These are phyloP conservation scores for Machimus atricapillus DNA, from an alignment of 2,888 invertebrate species.

Conservation along the genomic window DNA sequence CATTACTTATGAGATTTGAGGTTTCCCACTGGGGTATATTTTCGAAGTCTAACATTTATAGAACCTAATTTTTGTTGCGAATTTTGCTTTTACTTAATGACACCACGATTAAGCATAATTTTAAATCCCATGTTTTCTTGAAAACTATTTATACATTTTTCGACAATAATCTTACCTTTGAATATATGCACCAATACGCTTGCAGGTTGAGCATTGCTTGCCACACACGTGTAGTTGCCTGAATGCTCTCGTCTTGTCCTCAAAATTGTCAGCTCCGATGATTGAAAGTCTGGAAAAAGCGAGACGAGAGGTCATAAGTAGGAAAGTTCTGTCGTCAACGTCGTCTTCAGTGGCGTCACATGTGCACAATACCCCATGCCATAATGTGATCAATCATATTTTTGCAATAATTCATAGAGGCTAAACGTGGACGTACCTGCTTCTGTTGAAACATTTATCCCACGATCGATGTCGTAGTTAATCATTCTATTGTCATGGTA, in stretches of 20 bases:
- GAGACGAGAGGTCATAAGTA: constrained; percentile 9
- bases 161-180: constrained; percentile 72
- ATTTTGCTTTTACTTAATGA: background rate
- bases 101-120: background rate
- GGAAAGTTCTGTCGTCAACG: background rate
- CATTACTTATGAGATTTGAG: no score
- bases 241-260: constrained; percentile 72
- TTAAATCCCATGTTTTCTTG: background rate
- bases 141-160: background rate
- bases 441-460: constrained; percentile 86
- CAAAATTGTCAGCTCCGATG: constrained; percentile 61
- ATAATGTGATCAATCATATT: constrained; percentile 6
- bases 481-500: constrained; percentile 92
- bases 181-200: constrained; percentile 89
- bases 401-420: constrained; percentile 21
- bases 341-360: background rate
- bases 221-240: constrained; percentile 88
- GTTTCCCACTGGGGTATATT: no score
- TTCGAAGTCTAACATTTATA: no score
- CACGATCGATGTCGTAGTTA: constrained; percentile 86
- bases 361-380: background rate
- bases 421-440: constrained; percentile 66
- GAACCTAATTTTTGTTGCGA: no score
- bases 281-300: constrained; percentile 58
- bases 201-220: constrained; percentile 86